A percentile compares a stretch with the other conserved stretches of the same genome.
Conservation (phyloP, 2,888 invertebrate species). For the Chymomyza caudatula region DNA sequence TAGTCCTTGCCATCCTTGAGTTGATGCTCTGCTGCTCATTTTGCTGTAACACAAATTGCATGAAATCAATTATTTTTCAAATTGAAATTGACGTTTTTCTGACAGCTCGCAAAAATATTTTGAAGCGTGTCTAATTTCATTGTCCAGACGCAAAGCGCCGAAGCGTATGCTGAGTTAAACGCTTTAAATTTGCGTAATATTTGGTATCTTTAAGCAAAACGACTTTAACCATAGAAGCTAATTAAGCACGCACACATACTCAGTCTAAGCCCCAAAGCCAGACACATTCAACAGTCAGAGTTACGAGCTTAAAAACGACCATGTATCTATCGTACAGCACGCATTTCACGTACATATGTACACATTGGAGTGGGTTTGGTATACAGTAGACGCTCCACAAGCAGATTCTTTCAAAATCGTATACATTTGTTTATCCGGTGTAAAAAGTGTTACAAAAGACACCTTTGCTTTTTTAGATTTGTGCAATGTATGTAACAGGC, state of each 20-base stretch:
- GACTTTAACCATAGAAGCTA: slow-evolving; percentile 43
- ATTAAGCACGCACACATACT: slow-evolving; percentile 61
- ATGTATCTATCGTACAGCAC: no score
- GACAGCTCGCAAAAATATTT: slow-evolving; percentile 66
- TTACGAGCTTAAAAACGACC: background rate
- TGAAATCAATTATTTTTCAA: slow-evolving; percentile 74
- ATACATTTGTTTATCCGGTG: no score
- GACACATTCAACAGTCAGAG: slow-evolving; percentile 34
- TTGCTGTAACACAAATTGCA: slow-evolving; percentile 64
- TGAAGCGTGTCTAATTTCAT: slow-evolving; percentile 67
- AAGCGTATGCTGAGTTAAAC: background rate
- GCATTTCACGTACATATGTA: background rate
- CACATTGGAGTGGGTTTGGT: background rate
- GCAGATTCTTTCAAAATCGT: no score
- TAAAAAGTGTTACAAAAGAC: no score
- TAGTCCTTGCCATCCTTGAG: background rate
- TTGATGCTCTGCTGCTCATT: slow-evolving; percentile 47
- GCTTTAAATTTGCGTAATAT: background rate
- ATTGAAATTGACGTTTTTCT: slow-evolving; percentile 73
- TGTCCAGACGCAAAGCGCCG: slow-evolving; percentile 35
- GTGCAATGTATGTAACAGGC: no score
- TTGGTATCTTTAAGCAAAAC: background rate
- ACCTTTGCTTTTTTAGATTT: no score
- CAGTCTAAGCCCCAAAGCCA: slow-evolving; percentile 29
- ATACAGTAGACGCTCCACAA: background rate